Base-by-base conservation (phyloP, 2,797 vertebrate species). In the Acrossocheilus fasciatus region DNA sequence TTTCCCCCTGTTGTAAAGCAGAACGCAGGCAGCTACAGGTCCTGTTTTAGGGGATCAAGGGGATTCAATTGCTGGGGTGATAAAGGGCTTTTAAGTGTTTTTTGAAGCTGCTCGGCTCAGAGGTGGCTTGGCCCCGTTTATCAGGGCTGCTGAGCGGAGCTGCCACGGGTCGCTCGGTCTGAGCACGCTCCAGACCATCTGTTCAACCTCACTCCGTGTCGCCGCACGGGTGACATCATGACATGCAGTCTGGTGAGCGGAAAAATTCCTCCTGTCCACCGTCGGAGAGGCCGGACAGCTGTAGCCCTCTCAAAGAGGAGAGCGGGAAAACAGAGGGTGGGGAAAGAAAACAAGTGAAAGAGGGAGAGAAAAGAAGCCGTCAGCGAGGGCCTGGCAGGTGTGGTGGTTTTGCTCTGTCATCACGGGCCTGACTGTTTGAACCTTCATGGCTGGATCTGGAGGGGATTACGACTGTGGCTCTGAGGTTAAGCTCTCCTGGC, bases 161-260 rank as follows among this genome's bases (percentile, higher is more conserved):
- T 88, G 84, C 87, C 80, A 66, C 12, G 36, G 89, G 85, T 90
- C 80, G 66, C 36, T 47, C 76, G 52, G 57, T 82, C 84, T 84
- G 62, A 81, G 74, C 26, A 23, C 3, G 52, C 62, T 74, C 76
- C 77, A 30, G 68, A 18, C 52, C 86, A 83, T 89, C 89, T 90
- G 94, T 92, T 94, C 92, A 93, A 90, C 87, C 91, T 95, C 94
- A 89, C 85, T 81, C 87, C 87, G 87, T 91, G 93, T 93, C 91
- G 87, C 92, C 86, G 39, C 84, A 6, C 75, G 87, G 86, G 92
- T 94, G 93, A 94, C 93, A 93, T 95, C 94, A 94, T 93, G 92
- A 91, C 93, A 91, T 92, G 93, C 89, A 91, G 72, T 77, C 83
- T 41, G 64, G 91, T 89, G 72, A 81, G 89, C 69, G 91, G 93